Base-by-base conservation (phyloP, 2,113 vertebrate species). In the Phalacrocorax aristotelis region DNA sequence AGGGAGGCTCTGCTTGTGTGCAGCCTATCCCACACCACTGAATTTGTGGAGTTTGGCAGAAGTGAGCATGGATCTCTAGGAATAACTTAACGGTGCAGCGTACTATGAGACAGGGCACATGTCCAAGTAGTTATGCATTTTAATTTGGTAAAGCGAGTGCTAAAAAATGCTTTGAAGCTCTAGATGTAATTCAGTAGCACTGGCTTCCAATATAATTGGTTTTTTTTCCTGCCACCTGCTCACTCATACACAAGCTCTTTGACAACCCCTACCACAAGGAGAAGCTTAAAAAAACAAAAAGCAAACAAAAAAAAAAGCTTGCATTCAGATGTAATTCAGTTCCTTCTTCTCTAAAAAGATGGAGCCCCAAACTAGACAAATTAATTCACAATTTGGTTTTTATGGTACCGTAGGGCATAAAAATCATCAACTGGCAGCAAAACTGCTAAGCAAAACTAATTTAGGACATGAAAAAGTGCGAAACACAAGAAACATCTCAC, bases 391-490 rank as follows among this genome's bases (percentile, higher is more conserved):
- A 71, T 40, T 89, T 82, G 52, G 57, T 54, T 94, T 95, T 93
- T 79, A 74, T 51, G 46, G 36, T 65, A 89, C 71, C 58, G 80
- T 18, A 87, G 83, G 83, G 80, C 70, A 87, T 4, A 88, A 93
- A 97, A 96, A 91, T 79, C 61, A 92, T 55, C 87, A 85, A 76
- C 87, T 79, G 80, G 80, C 81, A 92, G 72, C 80, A 92, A 92
- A 93, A 87, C 91, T 95, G 77, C 81, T 89, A 95, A 65, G 87
- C 40, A 94, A 95, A 97, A 89, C 83, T 78, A 55, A 95, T 89
- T 79, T 65, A 79, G 69, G 57, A 96, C 83, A 96, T 20, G 61
- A 87, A 87, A 94, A 94, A 13, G 44, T 61, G 89, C 76, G 80
- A 97, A 95, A 95, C 11, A 9, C 48, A 80, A 93, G 64, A 81